Conservation (phyloP, 2,113 vertebrate genomes). For the Eonycteris spelaea region DNA sequence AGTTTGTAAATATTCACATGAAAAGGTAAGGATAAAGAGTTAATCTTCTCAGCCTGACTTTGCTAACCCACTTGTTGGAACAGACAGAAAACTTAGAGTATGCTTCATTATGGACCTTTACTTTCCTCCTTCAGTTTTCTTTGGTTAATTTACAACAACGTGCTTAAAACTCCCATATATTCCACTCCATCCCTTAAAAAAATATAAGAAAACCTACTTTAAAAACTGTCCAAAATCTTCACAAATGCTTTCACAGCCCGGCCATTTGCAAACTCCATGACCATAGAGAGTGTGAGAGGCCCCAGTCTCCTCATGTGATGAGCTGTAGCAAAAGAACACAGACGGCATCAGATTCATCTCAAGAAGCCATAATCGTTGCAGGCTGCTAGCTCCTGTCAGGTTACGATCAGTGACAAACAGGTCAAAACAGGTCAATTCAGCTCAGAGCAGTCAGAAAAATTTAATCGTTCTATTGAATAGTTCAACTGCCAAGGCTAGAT, state of each 20-base stretch:
- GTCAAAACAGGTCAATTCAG: constrained; percentile 89
- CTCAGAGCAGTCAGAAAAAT: constrained; percentile 89
- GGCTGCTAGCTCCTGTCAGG: constrained; percentile 88
- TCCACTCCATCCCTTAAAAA: background rate
- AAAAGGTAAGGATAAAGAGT: constrained; percentile 63
- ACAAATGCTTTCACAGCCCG: constrained; percentile 98
- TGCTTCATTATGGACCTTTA: constrained; percentile 50
- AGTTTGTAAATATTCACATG: constrained; percentile 45
- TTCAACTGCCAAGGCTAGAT: constrained; percentile 89
- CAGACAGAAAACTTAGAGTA: constrained; percentile 23
- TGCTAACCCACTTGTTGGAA: constrained; percentile 65
- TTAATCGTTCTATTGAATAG: constrained; percentile 89
- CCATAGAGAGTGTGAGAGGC: constrained; percentile 97
- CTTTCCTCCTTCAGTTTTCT: constrained; percentile 22
- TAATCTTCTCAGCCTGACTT: constrained; percentile 54
- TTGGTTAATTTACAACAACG: background rate
- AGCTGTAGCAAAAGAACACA: constrained; percentile 87
- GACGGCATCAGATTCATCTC: constrained; percentile 83
- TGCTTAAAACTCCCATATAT: background rate
- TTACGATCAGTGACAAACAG: constrained; percentile 88
- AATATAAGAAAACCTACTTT: constrained; percentile 90
- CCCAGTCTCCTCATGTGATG: constrained; percentile 95
- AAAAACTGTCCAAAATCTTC: constrained; percentile 99
- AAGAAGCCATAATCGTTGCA: constrained; percentile 84
- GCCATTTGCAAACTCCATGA: constrained; percentile 99